Percentiles rank a stretch among this genome's conserved stretches.
Conservation (phyloP, 2,113 vertebrate genomes). For the Poeciliopsis turrubarensis region DNA sequence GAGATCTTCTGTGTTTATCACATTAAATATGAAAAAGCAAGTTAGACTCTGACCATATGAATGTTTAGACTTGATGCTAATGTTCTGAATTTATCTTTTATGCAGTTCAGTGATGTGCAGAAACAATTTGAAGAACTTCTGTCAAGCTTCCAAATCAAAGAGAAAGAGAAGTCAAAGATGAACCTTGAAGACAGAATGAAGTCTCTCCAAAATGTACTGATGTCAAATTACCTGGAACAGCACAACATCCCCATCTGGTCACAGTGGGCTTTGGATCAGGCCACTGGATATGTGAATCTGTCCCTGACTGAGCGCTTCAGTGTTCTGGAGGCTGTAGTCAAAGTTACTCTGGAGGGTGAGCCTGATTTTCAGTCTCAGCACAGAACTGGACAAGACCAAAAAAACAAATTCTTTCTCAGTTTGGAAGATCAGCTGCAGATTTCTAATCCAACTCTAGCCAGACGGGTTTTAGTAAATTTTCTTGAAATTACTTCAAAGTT, state of each 20-base stretch:
- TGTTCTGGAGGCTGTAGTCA: constrained; percentile 17
- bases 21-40: neutral
- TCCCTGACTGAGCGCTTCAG: constrained; percentile 8
- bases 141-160: neutral
- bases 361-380: neutral
- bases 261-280: constrained; percentile 19
- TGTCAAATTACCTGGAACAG: neutral
- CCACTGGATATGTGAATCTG: constrained; percentile 6
- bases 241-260: rapidly evolving
- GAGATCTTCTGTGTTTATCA: neutral
- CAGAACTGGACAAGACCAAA: constrained; percentile 9
- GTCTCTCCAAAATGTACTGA: constrained; percentile 16
- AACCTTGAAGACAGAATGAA: constrained; percentile 26
- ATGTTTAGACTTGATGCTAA: neutral
- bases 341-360: neutral
- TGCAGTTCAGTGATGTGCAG: constrained; percentile 11
- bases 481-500: constrained; percentile 8
- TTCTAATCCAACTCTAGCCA: constrained; percentile 7
- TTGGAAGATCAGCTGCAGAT: constrained; percentile 22
- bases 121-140: constrained; percentile 10
- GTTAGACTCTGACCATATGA: neutral
- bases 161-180: neutral
- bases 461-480: neutral
- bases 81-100: neutral
- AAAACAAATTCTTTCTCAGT: constrained; percentile 20